A percentile compares a stretch with the other conserved stretches of the same genome.
These are phyloP conservation scores for Phrixothrix hirtus DNA, from an alignment of 2,888 invertebrate genomes.

Conservation along the genomic window DNA sequence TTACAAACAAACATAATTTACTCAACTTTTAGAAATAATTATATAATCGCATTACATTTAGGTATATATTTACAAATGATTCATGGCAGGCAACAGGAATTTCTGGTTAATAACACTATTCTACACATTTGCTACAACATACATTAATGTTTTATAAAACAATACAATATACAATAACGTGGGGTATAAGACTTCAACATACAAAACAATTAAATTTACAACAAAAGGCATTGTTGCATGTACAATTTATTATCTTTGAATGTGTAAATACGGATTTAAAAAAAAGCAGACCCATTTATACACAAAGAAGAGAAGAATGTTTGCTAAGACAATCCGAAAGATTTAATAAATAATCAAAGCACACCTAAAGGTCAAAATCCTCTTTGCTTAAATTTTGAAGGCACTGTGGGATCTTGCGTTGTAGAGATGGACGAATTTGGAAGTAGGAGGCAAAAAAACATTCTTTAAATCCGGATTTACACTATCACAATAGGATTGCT, in stretches of 20 bases:
- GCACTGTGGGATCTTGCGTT: constrained; percentile 30
- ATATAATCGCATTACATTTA: constrained; percentile 49
- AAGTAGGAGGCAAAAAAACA: constrained; percentile 8
- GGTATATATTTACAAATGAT: constrained; percentile 54
- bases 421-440: constrained; percentile 25
- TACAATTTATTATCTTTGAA: constrained; percentile 17
- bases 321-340: too few species aligned
- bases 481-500: constrained; percentile 24
- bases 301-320: too few species aligned
- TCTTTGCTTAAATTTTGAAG: constrained; percentile 24
- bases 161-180: constrained; percentile 16
- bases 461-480: constrained; percentile 27
- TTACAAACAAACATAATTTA: constrained; percentile 52
- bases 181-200: constrained; percentile 17
- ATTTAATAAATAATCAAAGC: too few species aligned
- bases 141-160: constrained; percentile 32
- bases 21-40: constrained; percentile 48
- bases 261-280: constrained; percentile 31
- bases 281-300: too few species aligned
- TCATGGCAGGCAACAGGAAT: constrained; percentile 49
- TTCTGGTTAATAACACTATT: constrained; percentile 34
- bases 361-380: constrained; percentile 10
- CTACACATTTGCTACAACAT: constrained; percentile 29
- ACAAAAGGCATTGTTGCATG: constrained; percentile 23
- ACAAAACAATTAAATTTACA: constrained; percentile 31